Conservation (phyloP, 2,113 vertebrate species). For the Misgurnus mizolepis region DNA sequence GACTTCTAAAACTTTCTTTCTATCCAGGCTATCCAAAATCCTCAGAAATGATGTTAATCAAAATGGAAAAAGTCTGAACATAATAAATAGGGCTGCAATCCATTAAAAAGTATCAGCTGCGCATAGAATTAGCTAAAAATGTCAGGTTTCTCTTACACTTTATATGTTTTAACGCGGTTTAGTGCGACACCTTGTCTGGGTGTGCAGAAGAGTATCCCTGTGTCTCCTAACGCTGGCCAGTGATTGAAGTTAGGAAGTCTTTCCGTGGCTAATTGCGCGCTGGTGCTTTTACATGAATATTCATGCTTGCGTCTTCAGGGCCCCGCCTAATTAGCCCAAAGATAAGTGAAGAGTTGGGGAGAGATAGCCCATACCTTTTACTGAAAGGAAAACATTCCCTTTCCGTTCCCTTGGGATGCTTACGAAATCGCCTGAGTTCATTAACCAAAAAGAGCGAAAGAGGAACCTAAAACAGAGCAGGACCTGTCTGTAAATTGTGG, state of each 20-base stretch:
- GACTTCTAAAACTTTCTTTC: slow-evolving; percentile 12
- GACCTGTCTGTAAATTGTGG: slow-evolving; percentile 65
- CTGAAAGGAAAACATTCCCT: slow-evolving; percentile 69
- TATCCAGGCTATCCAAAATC: slow-evolving; percentile 9
- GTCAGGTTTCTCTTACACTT: slow-evolving; percentile 32
- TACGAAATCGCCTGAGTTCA: slow-evolving; percentile 78
- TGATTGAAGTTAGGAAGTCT: slow-evolving; percentile 79
- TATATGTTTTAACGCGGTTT: slow-evolving; percentile 66
- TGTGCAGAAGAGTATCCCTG: slow-evolving; percentile 62
- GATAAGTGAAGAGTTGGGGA: slow-evolving; percentile 69
- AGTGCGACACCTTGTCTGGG: slow-evolving; percentile 64
- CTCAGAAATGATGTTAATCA: slow-evolving; percentile 34
- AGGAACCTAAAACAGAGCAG: slow-evolving; percentile 76
- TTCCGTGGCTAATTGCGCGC: slow-evolving; percentile 78
- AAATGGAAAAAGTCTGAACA: slow-evolving; percentile 32
- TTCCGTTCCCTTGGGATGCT: slow-evolving; percentile 72
- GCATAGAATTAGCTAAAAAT: slow-evolving; percentile 23
- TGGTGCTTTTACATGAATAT: slow-evolving; percentile 78
- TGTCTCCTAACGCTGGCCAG: slow-evolving; percentile 72
- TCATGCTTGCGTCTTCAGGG: slow-evolving; percentile 77
- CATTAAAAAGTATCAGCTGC: slow-evolving; percentile 21
- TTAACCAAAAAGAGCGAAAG: slow-evolving; percentile 69
- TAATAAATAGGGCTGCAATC: slow-evolving; percentile 14
- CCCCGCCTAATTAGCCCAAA: slow-evolving; percentile 80
- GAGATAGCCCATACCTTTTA: slow-evolving; percentile 78